Base-by-base conservation (phyloP, 2,888 invertebrate species). In the Troides aeacus region DNA sequence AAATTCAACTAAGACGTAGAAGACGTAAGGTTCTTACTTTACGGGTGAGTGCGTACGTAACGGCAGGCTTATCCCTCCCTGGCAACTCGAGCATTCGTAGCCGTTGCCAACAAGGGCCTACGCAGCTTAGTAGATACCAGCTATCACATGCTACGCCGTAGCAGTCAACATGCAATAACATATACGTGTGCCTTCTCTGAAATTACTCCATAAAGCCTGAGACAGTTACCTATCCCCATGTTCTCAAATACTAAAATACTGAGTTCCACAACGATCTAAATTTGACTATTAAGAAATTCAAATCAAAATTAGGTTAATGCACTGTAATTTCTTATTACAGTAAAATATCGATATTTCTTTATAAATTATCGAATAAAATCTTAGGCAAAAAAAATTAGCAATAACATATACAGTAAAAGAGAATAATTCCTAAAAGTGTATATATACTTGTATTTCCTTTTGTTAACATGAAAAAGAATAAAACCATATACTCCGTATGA, bases 21-120 rank as follows among this genome's bases (percentile, higher is more conserved):
- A 21, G 53, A 53, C n/a, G 46, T 65, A 50, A 30, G 17, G 24
- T 21, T 17, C 64, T 12, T 62, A 61, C 53, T 65, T 62, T 65
- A 66, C 62, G 36, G 30, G 65, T 46, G 36, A 58, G n/a, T 65
- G 36, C 39, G 39, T 68, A 64, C n/a, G 56, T 59, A 70, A 64
- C 46, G 56, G 56, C 42, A 72, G 77, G 83, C 84, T 84, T 86
- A 80, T 80, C 80, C 75, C 71, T 62, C 75, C 78, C 84, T 90
- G 91, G 91, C 92, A 89, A 87, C 84, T 86, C 80, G 80, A 76
- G 80, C 84, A 87, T 87, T 86, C 89, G 87, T 85, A 85, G 83
- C 79, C 77, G 80, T 81, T 91, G 92, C 92, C 91, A 91, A 88
- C 80, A 81, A 81, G 81, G 78, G 83, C 81, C 88, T 87, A 86